Evolutionary conservation across 2,113 vertebrate species (phyloP).

Genomic region (Anguilla rostrata): DNA sequence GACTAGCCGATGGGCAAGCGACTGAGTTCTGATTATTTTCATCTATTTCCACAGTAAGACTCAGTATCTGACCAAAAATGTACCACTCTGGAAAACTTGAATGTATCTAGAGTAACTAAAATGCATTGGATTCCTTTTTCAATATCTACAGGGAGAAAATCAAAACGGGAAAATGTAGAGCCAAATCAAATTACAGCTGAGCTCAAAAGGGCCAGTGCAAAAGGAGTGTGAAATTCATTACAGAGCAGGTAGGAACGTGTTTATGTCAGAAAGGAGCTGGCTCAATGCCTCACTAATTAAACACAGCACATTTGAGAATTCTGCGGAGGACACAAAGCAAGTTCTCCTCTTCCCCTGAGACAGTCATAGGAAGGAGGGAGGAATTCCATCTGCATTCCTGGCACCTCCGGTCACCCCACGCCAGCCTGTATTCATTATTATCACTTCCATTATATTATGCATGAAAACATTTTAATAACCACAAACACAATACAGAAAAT

Average conservation of each 20-base stretch:
- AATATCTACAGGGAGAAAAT: neutral
- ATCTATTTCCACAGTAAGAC: neutral
- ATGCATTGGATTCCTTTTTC: neutral
- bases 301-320: neutral
- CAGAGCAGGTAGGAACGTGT: neutral
- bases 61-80: neutral
- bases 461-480: neutral
- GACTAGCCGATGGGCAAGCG: neutral
- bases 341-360: neutral
- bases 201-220: neutral
- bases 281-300: neutral
- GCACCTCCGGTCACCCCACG: neutral
- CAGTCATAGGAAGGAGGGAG: slow-evolving; percentile 8
- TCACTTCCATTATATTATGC: neutral
- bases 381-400: neutral
- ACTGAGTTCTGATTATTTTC: neutral
- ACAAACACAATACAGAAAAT: neutral
- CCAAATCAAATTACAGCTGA: neutral
- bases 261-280: neutral
- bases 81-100: neutral
- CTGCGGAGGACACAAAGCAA: slow-evolving; percentile 6
- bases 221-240: neutral
- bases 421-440: neutral
- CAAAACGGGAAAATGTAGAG: neutral
- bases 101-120: neutral